A percentile compares a stretch with the other conserved stretches of the same genome.
Conservation (phyloP, 2,113 vertebrate genomes). For the Cygnus atratus region DNA sequence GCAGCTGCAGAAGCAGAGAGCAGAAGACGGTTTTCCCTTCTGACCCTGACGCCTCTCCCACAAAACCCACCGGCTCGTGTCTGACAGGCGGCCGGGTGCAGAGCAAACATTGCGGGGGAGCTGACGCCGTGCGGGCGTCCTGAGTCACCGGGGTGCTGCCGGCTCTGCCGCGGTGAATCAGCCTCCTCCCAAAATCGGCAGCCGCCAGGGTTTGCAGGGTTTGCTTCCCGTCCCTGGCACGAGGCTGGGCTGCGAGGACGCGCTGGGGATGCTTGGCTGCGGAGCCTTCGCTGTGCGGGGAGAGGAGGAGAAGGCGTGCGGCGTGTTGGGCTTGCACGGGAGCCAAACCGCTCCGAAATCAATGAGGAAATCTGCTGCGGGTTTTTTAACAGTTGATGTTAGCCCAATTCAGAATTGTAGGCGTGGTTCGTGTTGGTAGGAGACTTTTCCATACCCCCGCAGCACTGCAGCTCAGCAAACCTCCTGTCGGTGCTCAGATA, state of each 20-base stretch:
- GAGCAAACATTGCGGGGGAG: constrained; percentile 32
- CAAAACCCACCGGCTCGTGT: constrained; percentile 34
- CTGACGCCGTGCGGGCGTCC: neutral
- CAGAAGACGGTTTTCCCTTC: neutral
- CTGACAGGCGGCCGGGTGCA: constrained; percentile 18
- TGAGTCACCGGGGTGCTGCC: neutral
- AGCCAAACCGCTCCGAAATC: neutral
- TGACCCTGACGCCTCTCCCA: neutral
- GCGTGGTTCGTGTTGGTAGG: neutral
- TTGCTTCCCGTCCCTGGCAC: neutral
- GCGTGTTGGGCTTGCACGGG: neutral
- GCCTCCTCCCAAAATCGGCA: neutral
- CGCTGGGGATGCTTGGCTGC: neutral
- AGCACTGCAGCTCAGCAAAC: neutral
- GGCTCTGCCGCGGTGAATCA: neutral
- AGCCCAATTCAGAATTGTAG: neutral
- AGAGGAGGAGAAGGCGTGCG: neutral
- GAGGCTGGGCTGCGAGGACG: neutral
- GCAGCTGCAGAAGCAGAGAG: neutral
- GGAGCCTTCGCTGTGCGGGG: neutral
- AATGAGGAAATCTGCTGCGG: neutral
- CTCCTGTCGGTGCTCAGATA: neutral
- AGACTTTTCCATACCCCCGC: neutral
- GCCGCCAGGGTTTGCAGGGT: neutral
- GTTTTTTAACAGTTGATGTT: neutral